Evolutionary conservation across 1,140 invertebrate genomes (phyloP).

Genomic region (Sitodiplosis mosellana): DNA sequence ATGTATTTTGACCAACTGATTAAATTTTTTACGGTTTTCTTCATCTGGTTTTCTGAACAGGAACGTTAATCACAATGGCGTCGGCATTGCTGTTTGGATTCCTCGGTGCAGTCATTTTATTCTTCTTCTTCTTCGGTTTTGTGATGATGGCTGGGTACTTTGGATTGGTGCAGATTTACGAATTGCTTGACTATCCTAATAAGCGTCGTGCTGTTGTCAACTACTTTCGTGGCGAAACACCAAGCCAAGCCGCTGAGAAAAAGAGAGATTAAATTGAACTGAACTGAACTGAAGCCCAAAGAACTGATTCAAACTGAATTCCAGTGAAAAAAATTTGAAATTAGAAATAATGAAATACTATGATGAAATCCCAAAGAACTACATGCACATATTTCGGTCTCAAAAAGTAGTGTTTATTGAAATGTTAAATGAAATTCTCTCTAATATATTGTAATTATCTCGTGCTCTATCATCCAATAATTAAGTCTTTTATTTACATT

Average conservation of each 20-base stretch:
- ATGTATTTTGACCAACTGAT: background rate
- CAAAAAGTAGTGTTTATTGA: slow-evolving; percentile 1
- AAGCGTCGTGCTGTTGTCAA: background rate
- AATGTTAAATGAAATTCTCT: slow-evolving; percentile 2
- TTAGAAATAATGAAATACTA: too few species aligned
- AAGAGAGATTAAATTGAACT: too few species aligned
- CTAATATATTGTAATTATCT: too few species aligned
- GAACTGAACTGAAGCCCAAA: too few species aligned
- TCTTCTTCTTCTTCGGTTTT: slow-evolving; percentile 11
- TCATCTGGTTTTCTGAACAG: too few species aligned
- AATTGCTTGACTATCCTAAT: slow-evolving; percentile 3
- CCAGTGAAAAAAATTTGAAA: too few species aligned
- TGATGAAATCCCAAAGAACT: background rate
- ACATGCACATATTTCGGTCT: background rate
- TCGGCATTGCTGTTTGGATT: slow-evolving; percentile 16
- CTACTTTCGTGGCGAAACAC: background rate
- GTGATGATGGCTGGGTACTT: slow-evolving; percentile 14
- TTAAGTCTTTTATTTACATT: too few species aligned
- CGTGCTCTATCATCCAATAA: too few species aligned
- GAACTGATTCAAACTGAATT: too few species aligned
- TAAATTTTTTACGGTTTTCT: background rate
- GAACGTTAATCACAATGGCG: slow-evolving; percentile 17
- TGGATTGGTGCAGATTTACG: slow-evolving; percentile 14
- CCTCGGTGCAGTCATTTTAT: slow-evolving; percentile 12
- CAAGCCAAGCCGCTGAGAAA: background rate